Conservation (phyloP, 2,797 vertebrate species). For the Morus bassanus region DNA sequence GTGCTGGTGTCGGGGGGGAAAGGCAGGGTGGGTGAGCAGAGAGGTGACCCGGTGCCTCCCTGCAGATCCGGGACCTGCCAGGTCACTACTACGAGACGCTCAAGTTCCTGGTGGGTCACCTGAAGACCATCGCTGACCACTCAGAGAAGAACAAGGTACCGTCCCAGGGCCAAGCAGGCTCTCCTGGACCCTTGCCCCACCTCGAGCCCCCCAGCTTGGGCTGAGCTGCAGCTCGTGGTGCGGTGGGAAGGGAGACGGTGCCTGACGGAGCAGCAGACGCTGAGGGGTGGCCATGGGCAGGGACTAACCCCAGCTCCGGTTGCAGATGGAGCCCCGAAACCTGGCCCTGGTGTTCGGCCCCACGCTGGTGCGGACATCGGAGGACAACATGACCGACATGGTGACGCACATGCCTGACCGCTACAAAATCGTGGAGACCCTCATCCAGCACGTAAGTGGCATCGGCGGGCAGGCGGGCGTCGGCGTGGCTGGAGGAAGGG, state of each 20-base stretch:
- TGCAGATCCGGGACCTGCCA: slow-evolving; percentile 92
- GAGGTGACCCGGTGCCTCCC: neutral
- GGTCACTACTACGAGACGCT: slow-evolving; percentile 94
- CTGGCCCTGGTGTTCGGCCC: slow-evolving; percentile 96
- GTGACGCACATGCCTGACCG: slow-evolving; percentile 99
- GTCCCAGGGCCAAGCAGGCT: fast-evolving
- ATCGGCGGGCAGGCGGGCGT: no score
- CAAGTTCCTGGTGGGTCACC: slow-evolving; percentile 91
- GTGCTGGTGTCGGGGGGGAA: neutral
- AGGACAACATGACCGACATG: slow-evolving; percentile 99
- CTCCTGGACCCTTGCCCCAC: neutral
- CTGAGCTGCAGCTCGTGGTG: fast-evolving
- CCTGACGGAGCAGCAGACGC: fast-evolving
- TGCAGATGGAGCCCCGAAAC: slow-evolving; percentile 96
- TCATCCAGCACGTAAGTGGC: slow-evolving; percentile 92
- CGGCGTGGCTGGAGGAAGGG: neutral
- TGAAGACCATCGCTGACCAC: slow-evolving; percentile 93
- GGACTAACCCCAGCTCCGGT: neutral
- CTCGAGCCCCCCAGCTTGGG: fast-evolving
- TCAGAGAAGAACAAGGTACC: slow-evolving; percentile 96
- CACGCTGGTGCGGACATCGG: slow-evolving; percentile 92
- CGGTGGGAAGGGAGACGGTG: neutral
- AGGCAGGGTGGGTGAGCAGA: fast-evolving
- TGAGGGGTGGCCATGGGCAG: neutral
- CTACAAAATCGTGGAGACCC: slow-evolving; percentile 97